Evolutionary conservation across 2,113 vertebrate genomes (phyloP).

Genomic region (Pomatostomus ruficeps): DNA sequence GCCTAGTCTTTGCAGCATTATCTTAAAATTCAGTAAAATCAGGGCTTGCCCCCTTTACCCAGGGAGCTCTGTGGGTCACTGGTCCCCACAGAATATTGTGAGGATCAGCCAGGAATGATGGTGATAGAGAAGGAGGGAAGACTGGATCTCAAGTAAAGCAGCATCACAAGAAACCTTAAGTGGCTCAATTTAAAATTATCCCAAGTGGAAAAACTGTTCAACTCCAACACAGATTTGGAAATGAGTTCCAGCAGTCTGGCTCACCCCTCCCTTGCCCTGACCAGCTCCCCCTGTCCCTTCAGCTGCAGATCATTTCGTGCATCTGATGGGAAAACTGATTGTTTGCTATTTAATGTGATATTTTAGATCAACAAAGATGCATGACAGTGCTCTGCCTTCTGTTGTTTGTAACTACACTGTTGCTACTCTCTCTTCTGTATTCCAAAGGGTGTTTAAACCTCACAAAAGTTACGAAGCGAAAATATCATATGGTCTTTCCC

Average conservation of each 20-base stretch:
- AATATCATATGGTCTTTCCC: conserved; percentile 45
- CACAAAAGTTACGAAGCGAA: not conserved
- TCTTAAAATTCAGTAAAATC: not conserved
- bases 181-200: not conserved
- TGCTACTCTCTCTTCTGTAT: not conserved
- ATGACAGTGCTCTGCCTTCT: conserved; percentile 6
- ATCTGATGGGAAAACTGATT: not conserved
- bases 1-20: not conserved
- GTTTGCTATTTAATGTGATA: not conserved
- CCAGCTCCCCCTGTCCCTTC: not conserved
- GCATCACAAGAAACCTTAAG: not conserved
- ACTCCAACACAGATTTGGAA: not conserved
- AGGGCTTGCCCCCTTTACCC: not conserved
- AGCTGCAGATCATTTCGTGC: not conserved
- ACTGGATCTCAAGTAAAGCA: not conserved
- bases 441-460: conserved; percentile 33
- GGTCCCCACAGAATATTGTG: not conserved
- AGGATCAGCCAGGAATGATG: not conserved
- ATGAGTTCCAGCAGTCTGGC: not conserved
- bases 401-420: not conserved
- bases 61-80: not conserved
- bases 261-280: not conserved
- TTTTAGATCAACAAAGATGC: conserved; percentile 26
- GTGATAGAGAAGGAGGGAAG: not conserved
- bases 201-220: not conserved